These are phyloP conservation scores for Tiliacea aurago DNA, from an alignment of 2,888 invertebrate genomes.

Conservation along the genomic window DNA sequence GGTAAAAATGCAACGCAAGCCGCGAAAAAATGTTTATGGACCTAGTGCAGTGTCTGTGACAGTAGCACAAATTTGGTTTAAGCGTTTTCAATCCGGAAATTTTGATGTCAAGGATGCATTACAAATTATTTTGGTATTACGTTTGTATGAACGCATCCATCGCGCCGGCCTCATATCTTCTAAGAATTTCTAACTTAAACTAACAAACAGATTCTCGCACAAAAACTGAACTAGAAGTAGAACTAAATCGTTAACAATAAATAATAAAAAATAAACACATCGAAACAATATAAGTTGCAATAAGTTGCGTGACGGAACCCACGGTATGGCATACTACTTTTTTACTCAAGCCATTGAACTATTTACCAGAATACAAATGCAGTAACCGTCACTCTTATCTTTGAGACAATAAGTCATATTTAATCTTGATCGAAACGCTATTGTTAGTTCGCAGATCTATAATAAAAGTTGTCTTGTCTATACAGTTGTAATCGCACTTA, in stretches of 20 bases:
- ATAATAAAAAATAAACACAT: conserved; percentile 52
- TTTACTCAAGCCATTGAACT: conserved; percentile 74
- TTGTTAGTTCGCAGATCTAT: conserved; percentile 17
- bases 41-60: no score
- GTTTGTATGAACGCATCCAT: no score
- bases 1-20: no score
- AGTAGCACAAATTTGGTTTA: no score
- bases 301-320: conserved; percentile 69
- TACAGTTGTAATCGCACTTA: conserved; percentile 26
- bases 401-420: conserved; percentile 17
- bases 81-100: no score
- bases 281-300: conserved; percentile 65
- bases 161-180: no score
- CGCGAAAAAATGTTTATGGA: no score
- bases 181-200: conserved; percentile 44
- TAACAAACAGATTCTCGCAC: conserved; percentile 26
- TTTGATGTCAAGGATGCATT: no score
- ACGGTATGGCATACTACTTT: conserved; percentile 73
- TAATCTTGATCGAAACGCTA: conserved; percentile 13
- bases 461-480: conserved; percentile 20
- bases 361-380: conserved; percentile 47
- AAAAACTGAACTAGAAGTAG: conserved; percentile 44
- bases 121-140: no score
- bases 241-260: conserved; percentile 49
- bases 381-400: conserved; percentile 32